A percentile compares a stretch with the other conserved stretches of the same genome.
Evolutionary conservation across 2,113 vertebrate species (phyloP).

Genomic region (Prolemur simus): DNA sequence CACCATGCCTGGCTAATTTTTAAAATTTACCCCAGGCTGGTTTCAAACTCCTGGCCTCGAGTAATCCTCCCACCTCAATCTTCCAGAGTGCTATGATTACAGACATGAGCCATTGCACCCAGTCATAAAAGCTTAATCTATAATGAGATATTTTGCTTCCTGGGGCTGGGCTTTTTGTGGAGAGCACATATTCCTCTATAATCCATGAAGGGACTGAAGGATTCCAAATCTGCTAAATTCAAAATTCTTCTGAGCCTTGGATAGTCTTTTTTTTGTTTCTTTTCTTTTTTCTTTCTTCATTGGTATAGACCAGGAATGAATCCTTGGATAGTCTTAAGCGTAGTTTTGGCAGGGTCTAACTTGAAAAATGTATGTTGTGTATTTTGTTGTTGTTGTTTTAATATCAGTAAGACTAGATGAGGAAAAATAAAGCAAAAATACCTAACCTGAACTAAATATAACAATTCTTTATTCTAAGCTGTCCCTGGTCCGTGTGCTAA

Average conservation of each 20-base stretch:
- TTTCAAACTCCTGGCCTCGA: too few species aligned
- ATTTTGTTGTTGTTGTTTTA: not conserved
- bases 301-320: too few species aligned
- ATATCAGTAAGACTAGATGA: not conserved
- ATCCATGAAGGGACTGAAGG: not conserved
- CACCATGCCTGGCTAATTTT: too few species aligned
- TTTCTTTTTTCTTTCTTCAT: too few species aligned
- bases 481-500: not conserved
- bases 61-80: too few species aligned
- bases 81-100: too few species aligned
- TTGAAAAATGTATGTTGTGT: not conserved
- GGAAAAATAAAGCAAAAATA: not conserved
- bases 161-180: not conserved
- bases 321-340: not conserved
- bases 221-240: not conserved
- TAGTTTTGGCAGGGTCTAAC: not conserved
- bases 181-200: not conserved
- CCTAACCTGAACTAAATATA: not conserved
- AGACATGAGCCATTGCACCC: too few species aligned
- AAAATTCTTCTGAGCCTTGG: not conserved
- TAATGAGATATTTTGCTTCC: not conserved
- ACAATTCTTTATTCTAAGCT: not conserved
- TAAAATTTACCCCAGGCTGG: too few species aligned
- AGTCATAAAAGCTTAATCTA: not conserved
- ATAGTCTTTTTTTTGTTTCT: not conserved